Conservation (phyloP, 2,797 vertebrate genomes). For the Podarcis siculus region DNA sequence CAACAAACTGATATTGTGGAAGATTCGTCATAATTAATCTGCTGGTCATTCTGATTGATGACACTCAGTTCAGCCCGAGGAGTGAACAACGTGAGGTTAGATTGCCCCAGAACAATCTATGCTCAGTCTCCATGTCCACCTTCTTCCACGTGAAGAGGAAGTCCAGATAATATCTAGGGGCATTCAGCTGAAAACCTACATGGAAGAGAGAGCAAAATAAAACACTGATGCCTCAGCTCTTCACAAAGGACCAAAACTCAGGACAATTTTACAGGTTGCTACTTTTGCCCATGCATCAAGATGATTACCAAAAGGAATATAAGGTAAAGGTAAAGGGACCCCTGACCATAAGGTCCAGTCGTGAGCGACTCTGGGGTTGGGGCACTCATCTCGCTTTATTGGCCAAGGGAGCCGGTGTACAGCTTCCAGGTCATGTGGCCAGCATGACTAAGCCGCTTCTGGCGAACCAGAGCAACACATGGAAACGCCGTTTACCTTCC, state of each 20-base stretch:
- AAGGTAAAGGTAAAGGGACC: too few relatives aligned
- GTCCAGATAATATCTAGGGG: neutral
- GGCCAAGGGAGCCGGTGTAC: too few relatives aligned
- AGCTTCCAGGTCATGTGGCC: too few relatives aligned
- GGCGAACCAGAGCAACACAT: too few relatives aligned
- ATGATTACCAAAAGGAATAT: too few relatives aligned
- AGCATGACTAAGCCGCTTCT: too few relatives aligned
- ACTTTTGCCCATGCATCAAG: too few relatives aligned
- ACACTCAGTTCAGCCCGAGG: neutral
- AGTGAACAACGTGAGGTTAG: neutral
- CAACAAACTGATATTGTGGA: neutral
- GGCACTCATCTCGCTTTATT: too few relatives aligned
- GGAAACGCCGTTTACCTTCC: too few relatives aligned
- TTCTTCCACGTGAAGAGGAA: neutral
- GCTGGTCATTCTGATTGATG: constrained; percentile 14
- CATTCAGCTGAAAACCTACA: neutral
- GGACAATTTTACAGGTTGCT: neutral
- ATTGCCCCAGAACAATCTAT: constrained; percentile 1
- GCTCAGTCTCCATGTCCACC: neutral
- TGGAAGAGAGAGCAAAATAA: neutral
- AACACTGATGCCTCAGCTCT: neutral
- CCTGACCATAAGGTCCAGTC: too few relatives aligned
- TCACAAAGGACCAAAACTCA: neutral
- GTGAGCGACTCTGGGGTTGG: too few relatives aligned
- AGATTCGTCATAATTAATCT: constrained; percentile 13